Percentiles rank a stretch among this genome's conserved stretches.
These are phyloP conservation scores for Sitophilus oryzae DNA, from an alignment of 1,140 invertebrate species.

Conservation along the genomic window DNA sequence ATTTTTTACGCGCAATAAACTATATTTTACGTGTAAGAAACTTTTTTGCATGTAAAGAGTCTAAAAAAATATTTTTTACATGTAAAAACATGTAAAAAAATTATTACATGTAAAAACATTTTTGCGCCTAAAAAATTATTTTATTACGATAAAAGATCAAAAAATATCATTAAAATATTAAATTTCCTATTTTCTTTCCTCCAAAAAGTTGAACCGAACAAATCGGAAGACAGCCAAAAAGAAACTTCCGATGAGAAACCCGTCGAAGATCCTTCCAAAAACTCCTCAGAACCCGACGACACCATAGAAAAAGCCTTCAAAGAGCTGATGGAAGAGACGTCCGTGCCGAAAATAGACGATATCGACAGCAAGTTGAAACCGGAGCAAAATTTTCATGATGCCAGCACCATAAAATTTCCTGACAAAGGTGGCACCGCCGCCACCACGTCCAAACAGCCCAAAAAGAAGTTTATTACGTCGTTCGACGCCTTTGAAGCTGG, in stretches of 20 bases:
- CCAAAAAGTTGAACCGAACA: neutral
- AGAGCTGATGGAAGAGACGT: slow-evolving; percentile 51
- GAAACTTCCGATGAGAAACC: slow-evolving; percentile 14
- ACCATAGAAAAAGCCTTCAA: slow-evolving; percentile 51
- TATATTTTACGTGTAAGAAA: too few relatives aligned
- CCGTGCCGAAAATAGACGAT: slow-evolving; percentile 49
- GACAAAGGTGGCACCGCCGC: slow-evolving; percentile 34
- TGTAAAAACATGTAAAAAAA: too few relatives aligned
- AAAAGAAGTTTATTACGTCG: slow-evolving; percentile 40
- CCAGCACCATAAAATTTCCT: slow-evolving; percentile 37
- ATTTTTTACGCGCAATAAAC: too few relatives aligned
- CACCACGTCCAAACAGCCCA: slow-evolving; percentile 32
- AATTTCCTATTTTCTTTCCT: neutral
- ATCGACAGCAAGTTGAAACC: slow-evolving; percentile 31
- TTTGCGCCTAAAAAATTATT: too few relatives aligned
- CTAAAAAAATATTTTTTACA: too few relatives aligned
- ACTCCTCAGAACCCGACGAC: slow-evolving; percentile 28
- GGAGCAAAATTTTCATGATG: slow-evolving; percentile 38
- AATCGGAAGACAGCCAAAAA: slow-evolving; percentile 9
- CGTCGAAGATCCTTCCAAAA: slow-evolving; percentile 12
- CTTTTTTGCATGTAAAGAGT: too few relatives aligned
- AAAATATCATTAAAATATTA: neutral
- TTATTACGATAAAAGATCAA: too few relatives aligned
- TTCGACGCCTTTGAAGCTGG: slow-evolving; percentile 38
- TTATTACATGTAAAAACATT: too few relatives aligned